Percentiles rank a stretch among this genome's conserved stretches.
These are phyloP conservation scores for Capreolus pygargus DNA, from an alignment of 2,113 vertebrate genomes.

Conservation along the genomic window DNA sequence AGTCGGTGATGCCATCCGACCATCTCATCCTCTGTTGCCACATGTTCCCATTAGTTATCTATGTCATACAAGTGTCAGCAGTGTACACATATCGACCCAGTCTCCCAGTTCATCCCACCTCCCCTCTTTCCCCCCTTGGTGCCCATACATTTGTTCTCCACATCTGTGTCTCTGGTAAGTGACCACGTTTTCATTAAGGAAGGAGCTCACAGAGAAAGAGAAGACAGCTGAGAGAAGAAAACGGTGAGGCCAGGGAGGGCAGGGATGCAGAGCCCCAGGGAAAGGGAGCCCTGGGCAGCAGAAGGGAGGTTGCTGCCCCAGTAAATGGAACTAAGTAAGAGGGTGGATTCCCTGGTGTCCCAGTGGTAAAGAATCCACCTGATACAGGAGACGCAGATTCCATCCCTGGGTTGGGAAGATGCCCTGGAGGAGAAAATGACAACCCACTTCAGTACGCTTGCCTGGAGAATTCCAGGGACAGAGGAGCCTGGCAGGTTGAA, in stretches of 20 bases:
- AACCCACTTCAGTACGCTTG: neutral
- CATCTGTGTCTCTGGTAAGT: neutral
- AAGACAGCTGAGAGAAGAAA: neutral
- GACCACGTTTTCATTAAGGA: neutral
- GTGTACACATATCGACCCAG: neutral
- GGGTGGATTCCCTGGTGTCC: neutral
- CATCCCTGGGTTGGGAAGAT: neutral
- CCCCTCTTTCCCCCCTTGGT: neutral
- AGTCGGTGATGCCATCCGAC: neutral
- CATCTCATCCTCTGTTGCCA: neutral
- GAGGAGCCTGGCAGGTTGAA: neutral
- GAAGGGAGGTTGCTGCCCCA: neutral
- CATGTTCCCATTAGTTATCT: neutral
- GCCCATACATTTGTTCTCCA: neutral
- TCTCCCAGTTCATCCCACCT: neutral
- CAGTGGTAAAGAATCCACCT: neutral
- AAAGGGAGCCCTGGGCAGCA: neutral
- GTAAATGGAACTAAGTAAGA: no score
- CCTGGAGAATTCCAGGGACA: neutral
- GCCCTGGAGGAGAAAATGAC: neutral
- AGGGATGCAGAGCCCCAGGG: accelerated
- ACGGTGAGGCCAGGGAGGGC: neutral
- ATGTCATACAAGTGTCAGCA: neutral
- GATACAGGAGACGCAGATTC: neutral
- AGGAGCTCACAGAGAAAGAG: neutral